phyloP scores from a whole-genome alignment of 2,797 vertebrate species.

The Malurus splendens region DNA sequence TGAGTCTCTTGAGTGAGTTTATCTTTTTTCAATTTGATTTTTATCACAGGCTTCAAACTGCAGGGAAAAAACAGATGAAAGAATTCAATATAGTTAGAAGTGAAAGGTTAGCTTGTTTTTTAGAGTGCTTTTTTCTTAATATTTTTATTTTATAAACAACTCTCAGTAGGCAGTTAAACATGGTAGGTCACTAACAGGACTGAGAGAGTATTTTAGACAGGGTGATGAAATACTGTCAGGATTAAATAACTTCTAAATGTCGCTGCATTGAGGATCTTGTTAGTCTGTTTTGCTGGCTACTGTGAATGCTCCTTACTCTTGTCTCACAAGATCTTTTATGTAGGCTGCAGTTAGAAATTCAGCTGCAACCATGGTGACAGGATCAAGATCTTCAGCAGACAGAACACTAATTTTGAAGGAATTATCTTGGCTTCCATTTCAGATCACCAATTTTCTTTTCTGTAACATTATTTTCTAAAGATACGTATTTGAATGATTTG shows the following conservation, averaged over 20 bases:
- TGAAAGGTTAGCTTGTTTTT: neutral
- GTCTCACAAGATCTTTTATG: conserved; percentile 35
- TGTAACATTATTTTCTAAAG: neutral
- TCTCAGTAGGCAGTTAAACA: neutral
- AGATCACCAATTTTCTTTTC: neutral
- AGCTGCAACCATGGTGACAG: conserved; percentile 55
- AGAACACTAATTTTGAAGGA: conserved; percentile 23
- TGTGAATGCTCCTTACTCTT: neutral
- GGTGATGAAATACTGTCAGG: neutral
- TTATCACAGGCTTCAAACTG: neutral
- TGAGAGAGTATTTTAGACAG: neutral
- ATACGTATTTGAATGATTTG: neutral
- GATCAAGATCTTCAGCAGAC: conserved; percentile 35
- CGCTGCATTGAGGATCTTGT: neutral
- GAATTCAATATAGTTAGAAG: neutral
- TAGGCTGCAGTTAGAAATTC: conserved; percentile 38
- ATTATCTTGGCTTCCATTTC: conserved; percentile 18
- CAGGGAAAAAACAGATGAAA: neutral
- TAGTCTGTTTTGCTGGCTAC: conserved; percentile 23
- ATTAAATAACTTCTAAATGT: neutral
- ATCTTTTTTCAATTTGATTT: neutral
- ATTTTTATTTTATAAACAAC: neutral
- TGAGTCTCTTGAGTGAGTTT: neutral
- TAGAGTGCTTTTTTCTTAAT: neutral
- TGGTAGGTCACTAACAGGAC: neutral